Base-by-base conservation (phyloP, 2,888 invertebrate species). In the Brachyptera risi region DNA sequence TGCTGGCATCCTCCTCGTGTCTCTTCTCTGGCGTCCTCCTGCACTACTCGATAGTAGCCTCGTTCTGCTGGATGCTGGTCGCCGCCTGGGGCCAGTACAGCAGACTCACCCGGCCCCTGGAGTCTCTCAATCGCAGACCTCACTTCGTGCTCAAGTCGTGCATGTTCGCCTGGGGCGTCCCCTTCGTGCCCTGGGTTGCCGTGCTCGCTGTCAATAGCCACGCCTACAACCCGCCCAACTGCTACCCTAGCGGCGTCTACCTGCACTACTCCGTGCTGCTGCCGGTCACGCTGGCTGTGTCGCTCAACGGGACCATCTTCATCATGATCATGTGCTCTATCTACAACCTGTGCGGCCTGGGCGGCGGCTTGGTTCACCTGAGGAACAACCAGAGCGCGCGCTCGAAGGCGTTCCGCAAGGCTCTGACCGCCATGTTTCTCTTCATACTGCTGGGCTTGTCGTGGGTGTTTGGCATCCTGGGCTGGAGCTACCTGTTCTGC, bases 351-450 rank as follows among this genome's bases (percentile, higher is more conserved):
- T 40, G 35, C 26, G 49, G 54, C 9, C 26, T 49, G 24, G 56
- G 60, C 13, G 73, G 83, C 37, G 78, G 80, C 47, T 77, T 80
- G 63, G 74, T 78, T 63, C 44, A 49, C 4, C 13, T 35, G 13
- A 77, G 80, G 7, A 38, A 38, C 27, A 37, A 57, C 38, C 56
- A 61, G 21, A 27, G 3, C 24, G 11, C 19, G 26, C 59, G 59
- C n/a, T 26, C 35, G 9, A 11, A 56, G 26, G 62, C 62, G 11
- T 17, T 54, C 1, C 23, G 60, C 9, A 59, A 59, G 23, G 42
- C 63, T 4, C 31, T 42, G 15, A 58, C 61, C 7, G 59, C 54
- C 2, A 13, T 65, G 7, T 62, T 65, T 42, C 54, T 65, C 11
- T 65, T 62, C 24, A 62, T 63, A 21, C 58, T 65, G 9, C 62